These are phyloP conservation scores for Melieria crassipennis DNA, from an alignment of 2,888 invertebrate genomes.

Conservation along the genomic window DNA sequence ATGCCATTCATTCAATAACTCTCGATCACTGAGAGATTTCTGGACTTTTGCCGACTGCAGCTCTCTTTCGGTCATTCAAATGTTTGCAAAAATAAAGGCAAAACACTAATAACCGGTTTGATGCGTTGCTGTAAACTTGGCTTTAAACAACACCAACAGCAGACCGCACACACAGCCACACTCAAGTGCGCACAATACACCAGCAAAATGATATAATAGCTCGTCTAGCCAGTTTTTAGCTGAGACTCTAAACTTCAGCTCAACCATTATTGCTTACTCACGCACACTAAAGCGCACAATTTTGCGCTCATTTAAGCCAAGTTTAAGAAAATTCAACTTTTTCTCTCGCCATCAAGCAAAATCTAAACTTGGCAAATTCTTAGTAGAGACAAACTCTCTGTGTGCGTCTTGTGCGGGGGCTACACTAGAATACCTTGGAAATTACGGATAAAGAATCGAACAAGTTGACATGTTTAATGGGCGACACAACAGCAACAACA, in stretches of 20 bases:
- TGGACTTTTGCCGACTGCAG: too few species aligned
- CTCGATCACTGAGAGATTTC: too few species aligned
- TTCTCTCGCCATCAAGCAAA: too few species aligned
- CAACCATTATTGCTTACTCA: neutral
- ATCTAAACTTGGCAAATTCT: neutral
- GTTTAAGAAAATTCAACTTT: neutral
- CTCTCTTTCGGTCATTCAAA: too few species aligned
- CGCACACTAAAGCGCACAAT: neutral
- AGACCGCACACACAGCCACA: too few species aligned
- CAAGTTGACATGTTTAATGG: conserved; percentile 29
- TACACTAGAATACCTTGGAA: conserved; percentile 45
- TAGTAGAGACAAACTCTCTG: neutral
- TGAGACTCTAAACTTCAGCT: neutral
- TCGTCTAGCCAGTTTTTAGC: conserved; percentile 21
- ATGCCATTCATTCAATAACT: too few species aligned
- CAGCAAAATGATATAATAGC: conserved; percentile 29
- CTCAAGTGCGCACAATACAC: too few species aligned
- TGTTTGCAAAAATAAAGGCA: too few species aligned
- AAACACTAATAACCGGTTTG: too few species aligned
- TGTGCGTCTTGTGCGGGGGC: conserved; percentile 1
- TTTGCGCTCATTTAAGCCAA: neutral
- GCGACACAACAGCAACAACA: neutral
- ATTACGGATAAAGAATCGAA: conserved; percentile 45
- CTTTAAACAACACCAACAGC: too few species aligned
- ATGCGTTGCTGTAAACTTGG: too few species aligned